Percentiles rank a stretch among this genome's conserved stretches.
These are phyloP conservation scores for Xiphorhynchus elegans DNA, from an alignment of 2,113 vertebrate genomes.

Conservation along the genomic window DNA sequence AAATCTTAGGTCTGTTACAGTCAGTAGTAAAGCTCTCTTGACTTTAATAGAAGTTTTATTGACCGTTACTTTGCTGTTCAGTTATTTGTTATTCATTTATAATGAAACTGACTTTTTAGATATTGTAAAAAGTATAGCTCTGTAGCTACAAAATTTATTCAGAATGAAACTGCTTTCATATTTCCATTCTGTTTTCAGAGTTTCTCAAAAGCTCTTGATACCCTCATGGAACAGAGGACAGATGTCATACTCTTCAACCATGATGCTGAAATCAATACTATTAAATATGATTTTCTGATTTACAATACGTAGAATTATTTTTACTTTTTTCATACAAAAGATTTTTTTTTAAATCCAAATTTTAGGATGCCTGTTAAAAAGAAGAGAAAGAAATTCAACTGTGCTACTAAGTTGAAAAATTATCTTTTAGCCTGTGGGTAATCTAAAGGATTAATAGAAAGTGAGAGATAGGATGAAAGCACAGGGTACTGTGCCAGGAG, in stretches of 20 bases:
- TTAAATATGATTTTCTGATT: background rate
- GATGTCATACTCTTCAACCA: background rate
- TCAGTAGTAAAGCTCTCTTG: background rate
- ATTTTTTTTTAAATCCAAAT: background rate
- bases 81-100: background rate
- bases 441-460: background rate
- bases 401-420: background rate
- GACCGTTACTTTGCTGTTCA: background rate
- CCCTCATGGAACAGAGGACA: background rate
- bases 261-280: background rate
- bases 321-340: background rate
- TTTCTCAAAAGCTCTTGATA: background rate
- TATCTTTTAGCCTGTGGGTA: background rate
- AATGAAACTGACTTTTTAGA: background rate
- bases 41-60: background rate
- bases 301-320: rapidly evolving
- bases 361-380: background rate
- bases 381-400: background rate
- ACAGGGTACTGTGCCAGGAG: background rate
- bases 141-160: background rate
- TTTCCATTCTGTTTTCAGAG: background rate
- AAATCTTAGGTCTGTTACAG: background rate
- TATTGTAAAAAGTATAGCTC: background rate
- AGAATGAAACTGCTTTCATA: background rate
- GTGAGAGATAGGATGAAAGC: background rate